Conservation (phyloP, 2,113 vertebrate genomes). For the Phainopepla nitens region DNA sequence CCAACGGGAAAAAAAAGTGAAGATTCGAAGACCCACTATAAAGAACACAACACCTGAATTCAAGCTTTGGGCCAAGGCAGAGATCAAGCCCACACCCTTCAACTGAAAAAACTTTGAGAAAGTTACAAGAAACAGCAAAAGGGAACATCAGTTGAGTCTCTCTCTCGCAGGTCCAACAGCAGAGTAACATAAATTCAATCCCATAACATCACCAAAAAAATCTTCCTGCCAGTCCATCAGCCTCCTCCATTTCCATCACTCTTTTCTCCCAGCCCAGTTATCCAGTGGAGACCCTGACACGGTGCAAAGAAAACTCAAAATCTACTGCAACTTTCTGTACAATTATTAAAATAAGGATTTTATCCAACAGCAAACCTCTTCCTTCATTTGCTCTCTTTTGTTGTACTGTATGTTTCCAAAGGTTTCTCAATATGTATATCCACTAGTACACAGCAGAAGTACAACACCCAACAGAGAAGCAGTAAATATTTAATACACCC, state of each 20-base stretch:
- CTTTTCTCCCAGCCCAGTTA: not conserved
- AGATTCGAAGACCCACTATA: not conserved
- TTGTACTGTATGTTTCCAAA: not conserved
- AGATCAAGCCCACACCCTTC: not conserved
- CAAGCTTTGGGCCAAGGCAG: not conserved
- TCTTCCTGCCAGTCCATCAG: not conserved
- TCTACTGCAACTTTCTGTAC: not conserved
- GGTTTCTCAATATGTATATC: not conserved
- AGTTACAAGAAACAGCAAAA: not conserved
- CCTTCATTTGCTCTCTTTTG: not conserved
- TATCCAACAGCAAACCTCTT: not conserved
- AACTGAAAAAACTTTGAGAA: not conserved
- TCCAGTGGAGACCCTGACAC: not conserved
- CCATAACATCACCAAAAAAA: not conserved
- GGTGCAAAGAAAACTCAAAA: not conserved
- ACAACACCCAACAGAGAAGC: not conserved
- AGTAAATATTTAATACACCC: not conserved
- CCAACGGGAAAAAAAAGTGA: not conserved
- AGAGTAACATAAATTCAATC: not conserved
- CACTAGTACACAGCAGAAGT: not conserved
- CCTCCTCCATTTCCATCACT: not conserved
- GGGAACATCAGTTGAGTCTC: not conserved
- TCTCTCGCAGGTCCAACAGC: rapidly evolving
- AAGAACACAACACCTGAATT: not conserved
- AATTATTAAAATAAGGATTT: not conserved